Evolutionary conservation across 2,888 invertebrate species (phyloP), one percentile per base, ranked within the genome.

Genomic region (Romanomermis culicivorax): DNA sequence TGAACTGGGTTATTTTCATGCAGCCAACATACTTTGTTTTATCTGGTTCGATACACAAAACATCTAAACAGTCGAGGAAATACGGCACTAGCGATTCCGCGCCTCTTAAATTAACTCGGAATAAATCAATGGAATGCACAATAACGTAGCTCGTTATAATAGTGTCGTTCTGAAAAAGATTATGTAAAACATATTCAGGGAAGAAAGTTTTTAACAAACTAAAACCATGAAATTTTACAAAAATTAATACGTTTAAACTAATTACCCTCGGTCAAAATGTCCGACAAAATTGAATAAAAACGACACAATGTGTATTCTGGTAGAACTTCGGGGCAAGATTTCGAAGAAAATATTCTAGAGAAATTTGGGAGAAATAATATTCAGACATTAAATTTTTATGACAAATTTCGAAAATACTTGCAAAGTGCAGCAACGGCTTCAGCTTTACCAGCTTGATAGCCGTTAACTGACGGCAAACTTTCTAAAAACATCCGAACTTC

Each of bases 381-480:
- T n/a, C n/a, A n/a, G n/a, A n/a, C n/a, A n/a, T n/a, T n/a, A n/a
- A n/a, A n/a, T n/a, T n/a, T n/a, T n/a, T n/a, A n/a, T n/a, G n/a
- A n/a, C n/a, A n/a, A n/a, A n/a, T n/a, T n/a, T n/a, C 4, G 45
- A 27, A 20, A 4, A 49, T 49, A 49, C 50, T 49, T 49, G 54
- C 95, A 95, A 25, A 97, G 73, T 2, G 93, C 82, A 25, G 91
- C 95, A 63, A 93, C 77, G 0, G 95, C 93, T 72, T 89, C 88
- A 0, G 95, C 93, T 57, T 86, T 78, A 1, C 95, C 83, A 68
- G 73, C 72, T 62, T 77, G 57, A 24, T 61, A 50, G n/a, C 62
- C 63, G 42, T 59, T 58, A 2, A 63, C 61, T 30, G 27, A 25
- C 14, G 27, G 14, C 25, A 49, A 27, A 49, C 27, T 49, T 27